phyloP scores from a whole-genome alignment of 2,888 invertebrate genomes.

The Heliothis peltigera region DNA sequence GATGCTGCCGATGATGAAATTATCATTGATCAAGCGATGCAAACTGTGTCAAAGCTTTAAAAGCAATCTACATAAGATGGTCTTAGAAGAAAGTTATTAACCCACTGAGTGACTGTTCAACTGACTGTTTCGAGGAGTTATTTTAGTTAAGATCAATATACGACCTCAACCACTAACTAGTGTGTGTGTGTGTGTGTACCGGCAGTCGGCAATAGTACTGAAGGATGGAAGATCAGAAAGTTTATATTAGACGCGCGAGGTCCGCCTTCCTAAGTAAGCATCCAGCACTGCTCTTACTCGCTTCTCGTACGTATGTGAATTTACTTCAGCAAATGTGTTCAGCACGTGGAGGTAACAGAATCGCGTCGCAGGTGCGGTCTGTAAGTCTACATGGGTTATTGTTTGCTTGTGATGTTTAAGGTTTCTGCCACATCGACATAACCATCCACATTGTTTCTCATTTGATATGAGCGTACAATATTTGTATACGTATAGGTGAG shows the following conservation, averaged over 20 bases:
- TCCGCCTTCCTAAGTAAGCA: slow-evolving; percentile 8
- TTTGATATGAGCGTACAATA: no score
- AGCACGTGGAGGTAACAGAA: no score
- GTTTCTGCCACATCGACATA: no score
- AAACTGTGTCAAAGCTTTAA: not conserved
- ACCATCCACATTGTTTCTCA: no score
- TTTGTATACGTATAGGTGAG: no score
- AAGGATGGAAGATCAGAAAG: slow-evolving; percentile 8
- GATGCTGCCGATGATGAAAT: no score
- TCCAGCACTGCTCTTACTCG: not conserved
- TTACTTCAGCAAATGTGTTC: no score
- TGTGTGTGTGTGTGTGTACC: not conserved
- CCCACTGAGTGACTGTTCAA: not conserved
- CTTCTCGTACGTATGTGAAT: slow-evolving; percentile 8
- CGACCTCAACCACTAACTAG: not conserved
- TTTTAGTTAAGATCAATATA: slow-evolving; percentile 5
- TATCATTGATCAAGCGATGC: not conserved
- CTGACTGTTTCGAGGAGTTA: slow-evolving; percentile 12
- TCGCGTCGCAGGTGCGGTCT: no score
- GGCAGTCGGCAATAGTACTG: slow-evolving; percentile 11
- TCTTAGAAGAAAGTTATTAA: not conserved
- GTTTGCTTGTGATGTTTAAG: no score
- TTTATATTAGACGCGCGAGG: slow-evolving; percentile 33
- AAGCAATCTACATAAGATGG: no score
- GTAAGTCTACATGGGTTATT: no score